Conservation (phyloP, 2,797 vertebrate genomes). For the Pterois miles region DNA sequence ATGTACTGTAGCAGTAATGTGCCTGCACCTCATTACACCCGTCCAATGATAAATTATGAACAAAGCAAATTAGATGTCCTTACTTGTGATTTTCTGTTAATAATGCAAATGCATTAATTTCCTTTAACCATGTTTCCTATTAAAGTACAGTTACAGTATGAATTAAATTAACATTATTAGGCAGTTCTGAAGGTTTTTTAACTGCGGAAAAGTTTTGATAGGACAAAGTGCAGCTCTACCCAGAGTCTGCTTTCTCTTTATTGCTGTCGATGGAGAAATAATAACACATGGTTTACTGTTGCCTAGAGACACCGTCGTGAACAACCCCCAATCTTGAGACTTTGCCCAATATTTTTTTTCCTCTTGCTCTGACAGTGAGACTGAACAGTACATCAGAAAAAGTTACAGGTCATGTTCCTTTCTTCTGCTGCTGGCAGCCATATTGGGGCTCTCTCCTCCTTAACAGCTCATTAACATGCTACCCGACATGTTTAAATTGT, state of each 20-base stretch:
- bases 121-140: background rate
- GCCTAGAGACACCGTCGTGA: constrained; percentile 46
- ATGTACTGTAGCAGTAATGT: background rate
- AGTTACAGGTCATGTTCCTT: constrained; percentile 11
- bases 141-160: background rate
- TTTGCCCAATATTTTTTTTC: constrained; percentile 22
- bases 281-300: constrained; percentile 53
- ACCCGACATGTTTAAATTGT: background rate
- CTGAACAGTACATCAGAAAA: constrained; percentile 38
- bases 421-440: background rate
- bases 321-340: constrained; percentile 33
- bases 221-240: constrained; percentile 24
- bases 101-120: background rate
- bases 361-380: constrained; percentile 25
- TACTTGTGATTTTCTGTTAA: background rate
- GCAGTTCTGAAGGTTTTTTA: background rate
- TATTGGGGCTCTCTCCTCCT: background rate
- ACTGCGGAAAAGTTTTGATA: constrained; percentile 38
- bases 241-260: constrained; percentile 49
- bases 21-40: background rate
- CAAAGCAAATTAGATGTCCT: background rate
- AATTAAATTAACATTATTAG: background rate
- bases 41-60: background rate
- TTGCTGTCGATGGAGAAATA: constrained; percentile 56
- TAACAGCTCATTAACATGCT: constrained; percentile 8